A percentile compares a stretch with the other conserved stretches of the same genome.
Evolutionary conservation across 2,113 vertebrate species (phyloP).

Genomic region (Hemicordylus capensis): DNA sequence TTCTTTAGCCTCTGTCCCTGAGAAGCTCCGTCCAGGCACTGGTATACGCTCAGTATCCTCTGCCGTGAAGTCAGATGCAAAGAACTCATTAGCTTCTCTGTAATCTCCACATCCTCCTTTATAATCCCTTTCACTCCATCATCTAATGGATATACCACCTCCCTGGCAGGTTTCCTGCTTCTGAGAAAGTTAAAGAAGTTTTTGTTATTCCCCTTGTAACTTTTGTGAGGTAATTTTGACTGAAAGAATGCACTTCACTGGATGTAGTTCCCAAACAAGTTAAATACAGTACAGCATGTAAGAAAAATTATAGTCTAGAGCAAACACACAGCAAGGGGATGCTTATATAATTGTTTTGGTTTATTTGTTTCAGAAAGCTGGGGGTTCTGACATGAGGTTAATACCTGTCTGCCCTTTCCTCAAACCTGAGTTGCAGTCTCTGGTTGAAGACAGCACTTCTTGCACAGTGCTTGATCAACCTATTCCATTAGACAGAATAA

Average conservation of each 20-base stretch:
- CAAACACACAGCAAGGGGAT: not conserved
- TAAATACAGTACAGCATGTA: not conserved
- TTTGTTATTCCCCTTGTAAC: too few species aligned
- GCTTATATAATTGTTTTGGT: conserved; percentile 17
- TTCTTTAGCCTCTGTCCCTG: too few species aligned
- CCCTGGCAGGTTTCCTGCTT: too few species aligned
- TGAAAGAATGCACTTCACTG: not conserved
- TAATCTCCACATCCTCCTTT: too few species aligned
- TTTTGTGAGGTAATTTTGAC: not conserved
- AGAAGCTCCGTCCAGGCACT: too few species aligned
- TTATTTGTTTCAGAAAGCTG: conserved; percentile 75
- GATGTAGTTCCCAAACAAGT: not conserved
- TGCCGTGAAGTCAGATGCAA: too few species aligned
- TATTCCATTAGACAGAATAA: conserved; percentile 86
- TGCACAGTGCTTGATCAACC: conserved; percentile 90
- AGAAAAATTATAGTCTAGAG: not conserved
- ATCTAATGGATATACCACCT: too few species aligned
- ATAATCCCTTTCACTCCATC: too few species aligned
- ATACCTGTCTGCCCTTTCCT: conserved; percentile 72
- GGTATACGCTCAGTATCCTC: too few species aligned
- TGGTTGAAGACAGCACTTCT: conserved; percentile 84
- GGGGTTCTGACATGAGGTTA: conserved; percentile 72
- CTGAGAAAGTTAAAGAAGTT: too few species aligned
- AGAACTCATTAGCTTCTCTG: too few species aligned
- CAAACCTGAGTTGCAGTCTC: conserved; percentile 83